Conservation (phyloP, 2,797 vertebrate genomes). For the Acrossocheilus wenchowensis region DNA sequence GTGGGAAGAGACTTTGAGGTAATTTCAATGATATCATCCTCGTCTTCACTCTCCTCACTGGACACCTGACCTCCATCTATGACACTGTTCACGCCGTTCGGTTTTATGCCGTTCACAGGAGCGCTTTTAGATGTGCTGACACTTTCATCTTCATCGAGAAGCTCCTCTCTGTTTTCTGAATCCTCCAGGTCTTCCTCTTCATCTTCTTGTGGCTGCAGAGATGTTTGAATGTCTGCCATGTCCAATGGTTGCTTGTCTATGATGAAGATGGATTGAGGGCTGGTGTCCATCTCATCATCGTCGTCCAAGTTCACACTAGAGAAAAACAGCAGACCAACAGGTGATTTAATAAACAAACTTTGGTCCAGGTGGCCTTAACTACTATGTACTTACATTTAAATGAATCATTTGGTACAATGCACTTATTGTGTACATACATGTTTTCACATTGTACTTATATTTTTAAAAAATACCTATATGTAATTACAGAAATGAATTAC, state of each 20-base stretch:
- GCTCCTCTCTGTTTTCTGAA: slow-evolving; percentile 36
- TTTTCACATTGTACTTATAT: no score
- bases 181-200: slow-evolving; percentile 46
- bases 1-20: not conserved
- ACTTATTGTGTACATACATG: no score
- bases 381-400: no score
- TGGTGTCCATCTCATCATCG: slow-evolving; percentile 75
- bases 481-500: no score
- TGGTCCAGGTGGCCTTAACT: no score
- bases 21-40: slow-evolving; percentile 46
- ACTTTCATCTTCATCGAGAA: slow-evolving; percentile 57
- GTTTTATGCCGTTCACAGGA: not conserved
- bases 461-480: no score
- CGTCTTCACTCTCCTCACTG: slow-evolving; percentile 73
- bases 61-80: slow-evolving; percentile 54
- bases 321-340: not conserved
- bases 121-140: slow-evolving; percentile 67
- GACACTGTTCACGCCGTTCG: slow-evolving; percentile 31
- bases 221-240: not conserved
- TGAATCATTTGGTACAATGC: no score
- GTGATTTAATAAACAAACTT: not conserved
- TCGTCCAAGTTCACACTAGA: slow-evolving; percentile 67
- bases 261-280: slow-evolving; percentile 63
- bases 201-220: slow-evolving; percentile 53
- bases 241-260: slow-evolving; percentile 62